Conservation (phyloP, 1,140 invertebrate genomes). For the Brachionus asplanchnoidis region DNA sequence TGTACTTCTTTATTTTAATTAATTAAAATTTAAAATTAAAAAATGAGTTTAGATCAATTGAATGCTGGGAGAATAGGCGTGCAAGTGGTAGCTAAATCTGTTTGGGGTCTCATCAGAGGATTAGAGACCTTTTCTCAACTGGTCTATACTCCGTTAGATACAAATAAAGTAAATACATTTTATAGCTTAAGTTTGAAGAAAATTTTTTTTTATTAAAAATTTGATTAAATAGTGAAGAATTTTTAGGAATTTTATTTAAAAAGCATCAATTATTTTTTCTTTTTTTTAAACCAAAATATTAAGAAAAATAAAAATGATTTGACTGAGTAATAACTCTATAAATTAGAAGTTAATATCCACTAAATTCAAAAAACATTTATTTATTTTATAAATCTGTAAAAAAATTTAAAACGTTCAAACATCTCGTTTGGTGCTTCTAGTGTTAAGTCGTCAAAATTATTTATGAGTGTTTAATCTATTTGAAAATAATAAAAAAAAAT, state of each 20-base stretch:
- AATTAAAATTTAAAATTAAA: background rate
- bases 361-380: background rate
- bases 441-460: background rate
- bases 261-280: no score
- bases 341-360: background rate
- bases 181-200: background rate
- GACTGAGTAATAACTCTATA: no score
- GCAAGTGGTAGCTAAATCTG: background rate
- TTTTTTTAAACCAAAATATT: no score
- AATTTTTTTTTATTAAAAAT: background rate
- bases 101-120: conserved; percentile 37
- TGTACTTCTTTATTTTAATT: background rate
- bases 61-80: background rate
- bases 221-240: background rate
- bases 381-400: background rate
- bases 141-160: background rate
- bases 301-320: background rate
- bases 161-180: conserved; percentile 7
- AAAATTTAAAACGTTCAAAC: background rate
- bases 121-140: conserved; percentile 42
- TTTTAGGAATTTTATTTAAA: background rate
- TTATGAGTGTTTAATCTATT: no score
- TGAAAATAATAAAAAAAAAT: no score
- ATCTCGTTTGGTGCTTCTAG: background rate
- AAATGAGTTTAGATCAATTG: conserved; percentile 11